Base-by-base conservation (phyloP, 1,140 invertebrate genomes). In the Drosophila ercepeae region DNA sequence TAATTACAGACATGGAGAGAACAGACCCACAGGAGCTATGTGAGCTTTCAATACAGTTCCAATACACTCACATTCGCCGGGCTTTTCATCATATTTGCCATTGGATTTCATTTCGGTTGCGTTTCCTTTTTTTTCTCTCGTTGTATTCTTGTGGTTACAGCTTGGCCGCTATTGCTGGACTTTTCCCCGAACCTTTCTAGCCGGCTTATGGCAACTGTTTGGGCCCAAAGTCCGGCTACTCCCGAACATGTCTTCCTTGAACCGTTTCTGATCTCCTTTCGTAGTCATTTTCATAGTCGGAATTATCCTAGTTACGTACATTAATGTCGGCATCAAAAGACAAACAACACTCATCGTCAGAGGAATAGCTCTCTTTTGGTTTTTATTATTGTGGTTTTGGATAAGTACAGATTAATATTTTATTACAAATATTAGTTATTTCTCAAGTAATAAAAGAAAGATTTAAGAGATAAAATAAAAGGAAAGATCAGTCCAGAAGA, bases 301-400 rank as follows among this genome's bases (percentile, higher is more conserved):
- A 84, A 78, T 84, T 84, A 79, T 83, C 64, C 79, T 54, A 78
- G 79, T 75, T 75, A 78, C 79, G 59, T 59, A 78, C 79, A 83
- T 83, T 84, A 78, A 78, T 84, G 71, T 75, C 78, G 52, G 36
- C 5, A 39, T 39, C 36, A 39, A 14, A 14, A 39, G 13, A 4
- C 14, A 14, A 14, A 16, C 3, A 14, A 16, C 0, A 16, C 1
- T 16, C 5, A 27, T 2, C 9, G 27, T 9, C 27, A 9, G 27
- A 27, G 27, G 27, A 27, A 7, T 27, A 27, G 27, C 0, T 2
- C 27, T 8, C 27, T 27, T 27, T 27, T 2, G 27, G 8, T n/a
- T n/a, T n/a, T n/a, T n/a, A n/a, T 7, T 27, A 27, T 23, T 23
- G 3, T 23, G 21, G 21, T n/a, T n/a, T n/a, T n/a, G n/a, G n/a